Evolutionary conservation across 2,113 vertebrate species (phyloP), one percentile per base, ranked within the genome.

Genomic region (Herpetotheres cachinnans): DNA sequence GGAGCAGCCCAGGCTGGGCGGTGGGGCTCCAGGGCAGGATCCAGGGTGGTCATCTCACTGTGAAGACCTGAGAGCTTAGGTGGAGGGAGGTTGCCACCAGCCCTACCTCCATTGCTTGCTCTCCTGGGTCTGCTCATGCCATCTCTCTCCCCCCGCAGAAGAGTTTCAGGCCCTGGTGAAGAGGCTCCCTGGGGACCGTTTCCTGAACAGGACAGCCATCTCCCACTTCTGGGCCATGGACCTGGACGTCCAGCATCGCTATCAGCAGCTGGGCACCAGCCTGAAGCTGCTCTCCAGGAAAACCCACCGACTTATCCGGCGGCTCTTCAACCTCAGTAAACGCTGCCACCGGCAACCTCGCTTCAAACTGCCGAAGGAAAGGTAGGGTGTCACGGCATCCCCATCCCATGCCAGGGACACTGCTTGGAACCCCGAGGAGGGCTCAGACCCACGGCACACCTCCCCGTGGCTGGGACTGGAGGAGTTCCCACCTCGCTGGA

Each of bases 301-400:
- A 97, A 98, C 98, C 49, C 99, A 98, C 71, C 98, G 99, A 52
- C 98, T 99, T 8, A 96, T 99, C 93, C 99, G 98, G 69, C 99
- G 99, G 47, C 98, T 99, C 93, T 99, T 99, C 98, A 99, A 99
- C 74, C 98, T 99, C 91, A 99, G 99, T 97, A 99, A 99, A 93
- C 99, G 98, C 89, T 99, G 99, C 97, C 99, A 98, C 27, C 98
- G 98, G 87, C 99, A 99, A 32, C 99, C 99, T 52, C 98, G 87
- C 95, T 99, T 99, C 98, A 99, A 97, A 88, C 98, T 99, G 89
- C 99, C 99, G 0, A 98, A 99, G 97, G 99, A 99, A 96, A 99
- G 99, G 99, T 99, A 98, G 80, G 89, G 50, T 38, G 46, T 38
- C 54, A 54, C 1, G 0, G 38, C 20, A 7, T 27, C 47, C 42